Evolutionary conservation across 2,888 invertebrate genomes (phyloP), one percentile per base, ranked within the genome.

Genomic region (Macrophya alboannulata): DNA sequence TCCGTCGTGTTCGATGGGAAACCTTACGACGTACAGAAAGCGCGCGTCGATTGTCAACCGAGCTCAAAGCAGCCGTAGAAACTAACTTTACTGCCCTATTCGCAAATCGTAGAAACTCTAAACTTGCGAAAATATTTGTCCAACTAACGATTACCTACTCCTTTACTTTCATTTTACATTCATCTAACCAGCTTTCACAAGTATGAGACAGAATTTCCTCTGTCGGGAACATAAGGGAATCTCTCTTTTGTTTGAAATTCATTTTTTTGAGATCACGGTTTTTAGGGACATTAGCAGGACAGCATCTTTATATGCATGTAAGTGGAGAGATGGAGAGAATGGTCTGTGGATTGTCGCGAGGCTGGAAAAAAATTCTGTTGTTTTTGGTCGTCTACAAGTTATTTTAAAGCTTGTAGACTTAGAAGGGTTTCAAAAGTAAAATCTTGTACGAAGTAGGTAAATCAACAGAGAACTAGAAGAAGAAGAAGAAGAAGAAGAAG

Each of bases 41-140:
- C 77, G 48, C n/a, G 77, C 77, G 77, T 77, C 55, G 77, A 77
- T 77, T 77, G 77, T 77, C 77, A 51, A 77, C 77, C 77, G 77
- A 77, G 77, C 77, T 37, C 55, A 37, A 17, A 77, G 77, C 77
- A 77, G 77, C 55, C 77, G 12, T 77, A 55, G 31, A 77, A 71
- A 45, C 31, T 76, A 21, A n/a, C 77, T 51, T n/a, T 51, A 51
- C 51, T n/a, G 31, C 37, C 37, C 31, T 77, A 40, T 77, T 77
- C 43, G 77, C 48, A 51, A 77, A 77, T 77, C 43, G n/a, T 77
- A 77, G 77, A 77, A 77, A 77, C 77, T 77, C 77, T 31, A 55
- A 77, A 77, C 51, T 77, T 5, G 74, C 21, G 45, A 74, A 74
- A 74, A 17, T 51, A 55, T 2, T 31, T n/a, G 77, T 51, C 55